phyloP scores from a whole-genome alignment of 2,888 invertebrate genomes.

The Baronia brevicornis region DNA sequence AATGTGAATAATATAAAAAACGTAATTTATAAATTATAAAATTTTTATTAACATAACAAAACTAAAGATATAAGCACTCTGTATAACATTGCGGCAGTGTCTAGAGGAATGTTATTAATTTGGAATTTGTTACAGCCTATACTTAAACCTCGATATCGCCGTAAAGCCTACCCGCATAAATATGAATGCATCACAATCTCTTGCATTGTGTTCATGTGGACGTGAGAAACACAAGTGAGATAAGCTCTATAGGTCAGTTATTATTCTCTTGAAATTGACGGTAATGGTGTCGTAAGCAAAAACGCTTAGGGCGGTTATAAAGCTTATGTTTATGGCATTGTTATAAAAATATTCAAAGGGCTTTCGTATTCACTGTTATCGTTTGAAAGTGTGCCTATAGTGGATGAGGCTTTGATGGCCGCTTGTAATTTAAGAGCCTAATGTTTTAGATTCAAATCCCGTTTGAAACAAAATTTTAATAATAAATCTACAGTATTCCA shows the following conservation, averaged over 20 bases:
- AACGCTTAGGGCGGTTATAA: slow-evolving; percentile 6
- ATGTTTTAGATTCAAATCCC: too few species aligned
- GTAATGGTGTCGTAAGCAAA: slow-evolving; percentile 11
- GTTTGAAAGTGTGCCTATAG: too few species aligned
- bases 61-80: slow-evolving; percentile 28
- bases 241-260: slow-evolving; percentile 20
- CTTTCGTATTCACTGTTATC: too few species aligned
- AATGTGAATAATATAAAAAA: too few species aligned
- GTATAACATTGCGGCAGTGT: slow-evolving; percentile 36
- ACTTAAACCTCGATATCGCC: slow-evolving; percentile 56
- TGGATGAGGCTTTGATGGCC: too few species aligned
- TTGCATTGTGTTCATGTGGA: slow-evolving; percentile 18
- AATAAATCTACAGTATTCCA: too few species aligned
- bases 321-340: too few species aligned
- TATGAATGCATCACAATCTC: slow-evolving; percentile 44
- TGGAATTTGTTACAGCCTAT: slow-evolving; percentile 69
- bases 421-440: too few species aligned
- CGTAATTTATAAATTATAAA: too few species aligned
- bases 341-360: too few species aligned
- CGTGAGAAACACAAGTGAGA: slow-evolving; percentile 20
- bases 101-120: slow-evolving; percentile 66
- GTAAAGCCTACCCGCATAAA: slow-evolving; percentile 43
- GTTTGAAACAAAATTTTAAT: too few species aligned
- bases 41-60: too few species aligned
- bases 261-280: slow-evolving; percentile 23